Conservation (phyloP, 2,113 vertebrate species). For the Pachyramphus minor region DNA sequence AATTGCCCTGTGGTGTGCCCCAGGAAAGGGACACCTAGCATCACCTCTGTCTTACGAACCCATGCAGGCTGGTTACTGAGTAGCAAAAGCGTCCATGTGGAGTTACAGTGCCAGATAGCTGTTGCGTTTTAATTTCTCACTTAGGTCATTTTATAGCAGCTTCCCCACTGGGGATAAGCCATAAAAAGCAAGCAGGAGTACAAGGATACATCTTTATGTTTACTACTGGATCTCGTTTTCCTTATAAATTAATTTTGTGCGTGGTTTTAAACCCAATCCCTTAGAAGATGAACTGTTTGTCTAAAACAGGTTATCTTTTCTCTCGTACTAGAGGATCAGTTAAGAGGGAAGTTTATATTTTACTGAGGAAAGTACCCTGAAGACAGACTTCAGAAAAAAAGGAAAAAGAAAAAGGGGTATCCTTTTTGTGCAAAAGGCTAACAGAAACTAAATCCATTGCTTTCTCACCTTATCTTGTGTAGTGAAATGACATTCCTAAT, state of each 20-base stretch:
- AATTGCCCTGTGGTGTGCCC: background rate
- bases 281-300: background rate
- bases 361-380: background rate
- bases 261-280: background rate
- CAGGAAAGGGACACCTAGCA: background rate
- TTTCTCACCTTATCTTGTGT: background rate
- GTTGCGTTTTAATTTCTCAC: background rate
- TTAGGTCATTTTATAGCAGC: background rate
- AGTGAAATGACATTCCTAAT: background rate
- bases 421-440: background rate
- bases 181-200: background rate
- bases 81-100: background rate
- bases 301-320: background rate
- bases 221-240: background rate
- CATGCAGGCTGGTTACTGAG: background rate
- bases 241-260: background rate
- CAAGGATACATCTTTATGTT: background rate
- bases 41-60: background rate
- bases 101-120: background rate
- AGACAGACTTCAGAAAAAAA: background rate
- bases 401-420: background rate
- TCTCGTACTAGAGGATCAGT: fast-evolving
- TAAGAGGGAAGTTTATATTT: background rate
- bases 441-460: background rate
- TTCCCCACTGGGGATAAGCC: background rate